Evolutionary conservation across 2,113 vertebrate species (phyloP).

Genomic region (Rhinopomastus cyanomelas): DNA sequence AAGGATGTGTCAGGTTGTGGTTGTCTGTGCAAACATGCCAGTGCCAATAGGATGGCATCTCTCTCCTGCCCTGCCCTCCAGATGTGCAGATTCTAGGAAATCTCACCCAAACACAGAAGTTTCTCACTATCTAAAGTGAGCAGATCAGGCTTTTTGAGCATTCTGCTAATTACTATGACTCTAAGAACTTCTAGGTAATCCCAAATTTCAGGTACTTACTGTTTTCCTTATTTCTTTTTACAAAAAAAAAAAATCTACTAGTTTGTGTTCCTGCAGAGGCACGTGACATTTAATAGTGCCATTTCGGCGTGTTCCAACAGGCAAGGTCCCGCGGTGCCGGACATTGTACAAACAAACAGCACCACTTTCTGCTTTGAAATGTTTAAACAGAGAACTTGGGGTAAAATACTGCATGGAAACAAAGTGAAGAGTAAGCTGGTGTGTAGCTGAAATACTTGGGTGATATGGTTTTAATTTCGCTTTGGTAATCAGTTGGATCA

Average conservation of each 20-base stretch:
- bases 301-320: background rate
- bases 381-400: background rate
- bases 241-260: background rate
- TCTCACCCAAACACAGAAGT: background rate
- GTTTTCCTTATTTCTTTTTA: background rate
- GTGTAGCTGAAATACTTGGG: background rate
- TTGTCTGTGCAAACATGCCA: background rate
- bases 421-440: background rate
- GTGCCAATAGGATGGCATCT: background rate
- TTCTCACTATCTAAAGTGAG: background rate
- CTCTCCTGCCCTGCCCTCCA: background rate
- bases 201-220: background rate
- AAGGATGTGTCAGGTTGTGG: accelerated
- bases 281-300: background rate
- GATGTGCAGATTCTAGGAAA: background rate
- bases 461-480: background rate
- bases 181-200: background rate
- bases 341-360: background rate
- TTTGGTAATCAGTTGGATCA: background rate
- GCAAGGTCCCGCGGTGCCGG: background rate
- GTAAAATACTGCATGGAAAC: background rate
- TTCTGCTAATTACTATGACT: background rate
- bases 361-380: background rate
- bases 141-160: background rate
- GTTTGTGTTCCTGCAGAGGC: background rate